These are phyloP conservation scores for Aplocera efformata DNA, from an alignment of 2,888 invertebrate species.

Conservation along the genomic window DNA sequence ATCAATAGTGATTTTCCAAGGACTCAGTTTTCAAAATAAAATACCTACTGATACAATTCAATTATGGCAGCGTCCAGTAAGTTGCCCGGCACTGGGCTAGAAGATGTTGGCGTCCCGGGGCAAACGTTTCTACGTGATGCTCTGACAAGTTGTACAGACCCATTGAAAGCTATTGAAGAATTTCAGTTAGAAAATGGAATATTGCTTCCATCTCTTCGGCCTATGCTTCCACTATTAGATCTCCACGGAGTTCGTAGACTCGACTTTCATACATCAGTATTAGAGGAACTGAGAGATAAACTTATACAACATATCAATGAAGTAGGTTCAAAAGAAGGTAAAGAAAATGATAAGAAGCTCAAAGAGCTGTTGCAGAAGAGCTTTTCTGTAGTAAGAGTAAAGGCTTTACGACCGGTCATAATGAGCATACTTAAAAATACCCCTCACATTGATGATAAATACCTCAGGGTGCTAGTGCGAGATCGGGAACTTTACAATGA, in stretches of 20 bases:
- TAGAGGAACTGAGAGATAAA: constrained; percentile 86
- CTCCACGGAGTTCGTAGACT: constrained; percentile 94
- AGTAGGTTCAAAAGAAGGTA: constrained; percentile 86
- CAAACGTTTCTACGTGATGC: constrained; percentile 93
- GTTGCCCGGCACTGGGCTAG: constrained; percentile 83
- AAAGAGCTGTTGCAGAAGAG: constrained; percentile 95
- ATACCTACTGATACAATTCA: background rate
- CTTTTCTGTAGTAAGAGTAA: constrained; percentile 95
- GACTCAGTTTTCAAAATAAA: too few relatives aligned
- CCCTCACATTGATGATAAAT: constrained; percentile 94
- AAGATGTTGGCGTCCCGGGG: constrained; percentile 93
- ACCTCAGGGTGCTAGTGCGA: constrained; percentile 81
- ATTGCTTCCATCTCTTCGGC: constrained; percentile 92
- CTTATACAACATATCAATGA: constrained; percentile 91
- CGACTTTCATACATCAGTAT: constrained; percentile 96
- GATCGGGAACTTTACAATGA: constrained; percentile 95
- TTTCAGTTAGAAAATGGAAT: constrained; percentile 98
- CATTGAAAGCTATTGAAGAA: constrained; percentile 98
- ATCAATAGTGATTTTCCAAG: too few relatives aligned
- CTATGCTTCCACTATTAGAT: constrained; percentile 97
- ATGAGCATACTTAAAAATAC: constrained; percentile 97
- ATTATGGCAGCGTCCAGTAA: constrained; percentile 71
- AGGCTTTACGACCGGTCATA: constrained; percentile 94
- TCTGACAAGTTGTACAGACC: constrained; percentile 97
- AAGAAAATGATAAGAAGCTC: constrained; percentile 89